phyloP scores from a whole-genome alignment of 2,797 vertebrate species.

The Chiroxiphia lanceolata region DNA sequence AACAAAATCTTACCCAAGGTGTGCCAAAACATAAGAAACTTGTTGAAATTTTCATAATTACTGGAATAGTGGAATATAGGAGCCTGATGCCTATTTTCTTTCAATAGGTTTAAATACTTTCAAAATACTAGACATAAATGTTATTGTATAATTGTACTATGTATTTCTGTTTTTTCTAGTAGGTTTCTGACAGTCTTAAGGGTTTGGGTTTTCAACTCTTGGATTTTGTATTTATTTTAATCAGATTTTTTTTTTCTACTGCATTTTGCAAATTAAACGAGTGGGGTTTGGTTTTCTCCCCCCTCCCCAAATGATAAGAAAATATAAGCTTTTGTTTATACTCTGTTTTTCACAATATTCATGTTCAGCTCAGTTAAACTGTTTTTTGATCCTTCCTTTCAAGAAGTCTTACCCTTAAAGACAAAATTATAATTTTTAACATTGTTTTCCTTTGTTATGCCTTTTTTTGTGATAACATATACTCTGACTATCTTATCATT shows the following conservation, averaged over 20 bases:
- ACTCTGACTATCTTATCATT: neutral
- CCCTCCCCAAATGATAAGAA: neutral
- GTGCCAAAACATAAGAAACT: neutral
- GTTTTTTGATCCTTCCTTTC: neutral
- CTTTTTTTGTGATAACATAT: neutral
- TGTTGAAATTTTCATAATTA: neutral
- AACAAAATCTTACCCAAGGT: neutral
- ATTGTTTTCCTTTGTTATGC: neutral
- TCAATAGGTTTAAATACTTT: neutral
- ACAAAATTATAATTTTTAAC: neutral
- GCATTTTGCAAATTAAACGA: neutral
- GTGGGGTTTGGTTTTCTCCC: neutral
- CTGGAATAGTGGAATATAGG: neutral
- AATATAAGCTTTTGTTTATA: accelerated
- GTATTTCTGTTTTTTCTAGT: neutral
- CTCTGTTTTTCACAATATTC: neutral
- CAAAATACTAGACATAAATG: neutral
- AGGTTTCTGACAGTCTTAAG: neutral
- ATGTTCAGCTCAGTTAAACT: neutral
- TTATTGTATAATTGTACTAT: too few relatives aligned
- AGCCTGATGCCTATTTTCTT: neutral
- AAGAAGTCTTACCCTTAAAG: neutral
- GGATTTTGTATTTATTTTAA: neutral
- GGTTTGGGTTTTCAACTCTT: neutral
- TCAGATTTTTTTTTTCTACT: neutral